Evolutionary conservation across 2,797 vertebrate species (phyloP).

Genomic region (Xenentodon cancila): DNA sequence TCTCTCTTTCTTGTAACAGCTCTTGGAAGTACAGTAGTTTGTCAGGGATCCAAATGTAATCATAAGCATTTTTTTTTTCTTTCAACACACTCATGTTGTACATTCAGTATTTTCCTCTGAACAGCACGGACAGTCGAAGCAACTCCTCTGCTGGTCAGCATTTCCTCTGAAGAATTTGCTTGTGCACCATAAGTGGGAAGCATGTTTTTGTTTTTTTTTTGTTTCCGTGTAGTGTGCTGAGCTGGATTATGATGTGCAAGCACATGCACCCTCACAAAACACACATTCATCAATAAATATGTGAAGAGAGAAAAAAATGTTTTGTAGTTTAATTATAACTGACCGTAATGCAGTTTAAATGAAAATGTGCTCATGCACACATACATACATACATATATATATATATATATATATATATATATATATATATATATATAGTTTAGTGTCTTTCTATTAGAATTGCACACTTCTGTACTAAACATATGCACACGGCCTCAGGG

Average conservation of each 20-base stretch:
- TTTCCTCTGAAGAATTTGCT: constrained; percentile 75
- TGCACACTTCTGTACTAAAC: constrained; percentile 30
- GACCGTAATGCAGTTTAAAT: constrained; percentile 4
- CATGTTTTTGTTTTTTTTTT: constrained; percentile 20
- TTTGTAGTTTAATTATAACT: constrained; percentile 23
- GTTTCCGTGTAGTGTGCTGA: constrained; percentile 54
- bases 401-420: constrained; percentile 1
- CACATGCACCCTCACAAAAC: constrained; percentile 31
- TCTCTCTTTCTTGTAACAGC: constrained; percentile 31
- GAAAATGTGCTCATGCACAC: no score
- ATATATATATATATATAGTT: constrained; percentile 26
- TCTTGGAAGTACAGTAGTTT: constrained; percentile 66
- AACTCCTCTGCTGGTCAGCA: constrained; percentile 78
- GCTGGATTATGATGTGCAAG: constrained; percentile 43
- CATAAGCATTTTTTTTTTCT: constrained; percentile 67
- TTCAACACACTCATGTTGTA: constrained; percentile 51
- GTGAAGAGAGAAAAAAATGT: constrained; percentile 20
- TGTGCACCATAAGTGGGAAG: constrained; percentile 66
- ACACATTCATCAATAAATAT: constrained; percentile 59
- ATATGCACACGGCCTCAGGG: constrained; percentile 38
- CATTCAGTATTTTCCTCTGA: constrained; percentile 60
- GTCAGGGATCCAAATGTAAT: constrained; percentile 73
- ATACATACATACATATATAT: no score
- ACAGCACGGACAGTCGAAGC: constrained; percentile 66
- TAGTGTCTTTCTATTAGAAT: constrained; percentile 24